Base-by-base conservation (phyloP, 1,140 invertebrate genomes). In the Heliconius congener region DNA sequence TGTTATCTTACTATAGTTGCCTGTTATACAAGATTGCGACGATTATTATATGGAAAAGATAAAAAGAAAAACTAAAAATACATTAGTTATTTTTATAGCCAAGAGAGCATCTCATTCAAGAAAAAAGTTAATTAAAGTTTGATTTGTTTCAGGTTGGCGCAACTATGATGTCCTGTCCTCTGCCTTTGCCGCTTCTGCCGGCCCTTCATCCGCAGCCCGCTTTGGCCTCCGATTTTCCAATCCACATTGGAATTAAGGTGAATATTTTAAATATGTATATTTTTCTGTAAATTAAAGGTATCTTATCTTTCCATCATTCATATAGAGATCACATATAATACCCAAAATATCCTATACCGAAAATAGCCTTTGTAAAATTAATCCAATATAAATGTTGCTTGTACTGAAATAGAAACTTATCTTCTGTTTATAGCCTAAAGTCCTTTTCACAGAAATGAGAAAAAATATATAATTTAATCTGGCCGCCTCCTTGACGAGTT, bases 91-190 rank as follows among this genome's bases (percentile, higher is more conserved):
- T 46, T 46, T 8, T 57, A 57, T 19, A 23, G 8, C n/a, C 19
- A n/a, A 57, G 8, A n/a, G n/a, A n/a, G 55, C 8, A 57, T 57
- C 55, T 57, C 9, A 9, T 57, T 57, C 2, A 57, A 57, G 55
- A 3, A 23, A 23, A 57, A 57, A 23, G n/a, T 57, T 57, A 57
- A 57, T 57, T 57, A 9, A 57, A 57, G 55, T 57, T 57, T 23
- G 55, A 57, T 23, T 57, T 57, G 55, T 88, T 1, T 11, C 93
- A 96, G 95, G 95, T 96, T 94, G 89, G 93, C 88, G 95, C 95
- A 95, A 91, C 93, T 95, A 96, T 96, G 95, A 96, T 96, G 95
- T 96, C 95, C 95, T 96, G 95, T 92, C 95, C 95, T 87, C 89
- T 96, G 84, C 95, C 95, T 89, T 93, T 96, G 94, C 94, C 95